Evolutionary conservation across 2,113 vertebrate species (phyloP).

Genomic region (Rousettus leschenaultii): DNA sequence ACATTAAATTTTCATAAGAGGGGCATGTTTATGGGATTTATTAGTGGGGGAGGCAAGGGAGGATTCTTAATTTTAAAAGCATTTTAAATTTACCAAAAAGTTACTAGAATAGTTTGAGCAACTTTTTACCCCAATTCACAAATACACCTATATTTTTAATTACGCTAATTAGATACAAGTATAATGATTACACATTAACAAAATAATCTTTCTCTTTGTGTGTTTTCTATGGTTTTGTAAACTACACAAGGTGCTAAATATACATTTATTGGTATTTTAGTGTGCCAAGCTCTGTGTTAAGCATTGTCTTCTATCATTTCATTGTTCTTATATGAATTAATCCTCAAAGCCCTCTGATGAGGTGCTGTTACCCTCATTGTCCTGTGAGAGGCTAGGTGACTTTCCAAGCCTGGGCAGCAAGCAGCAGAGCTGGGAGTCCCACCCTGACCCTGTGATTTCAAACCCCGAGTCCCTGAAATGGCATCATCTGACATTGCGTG

Average conservation of each 20-base stretch:
- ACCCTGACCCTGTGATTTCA: neutral
- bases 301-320: neutral
- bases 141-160: neutral
- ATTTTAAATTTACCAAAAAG: neutral
- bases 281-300: neutral
- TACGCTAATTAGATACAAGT: neutral
- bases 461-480: neutral
- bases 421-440: neutral
- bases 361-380: neutral
- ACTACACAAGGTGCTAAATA: neutral
- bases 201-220: neutral
- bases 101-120: neutral
- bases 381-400: neutral
- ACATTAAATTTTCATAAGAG: neutral
- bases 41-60: neutral
- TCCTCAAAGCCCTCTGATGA: neutral
- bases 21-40: neutral
- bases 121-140: neutral
- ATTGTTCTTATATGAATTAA: neutral
- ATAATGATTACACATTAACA: neutral
- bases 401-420: neutral
- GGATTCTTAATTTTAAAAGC: neutral
- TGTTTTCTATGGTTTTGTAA: constrained; percentile 24
- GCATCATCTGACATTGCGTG: neutral
- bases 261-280: neutral